phyloP scores from a whole-genome alignment of 2,888 invertebrate genomes.

The Pristionchus arcanus region DNA sequence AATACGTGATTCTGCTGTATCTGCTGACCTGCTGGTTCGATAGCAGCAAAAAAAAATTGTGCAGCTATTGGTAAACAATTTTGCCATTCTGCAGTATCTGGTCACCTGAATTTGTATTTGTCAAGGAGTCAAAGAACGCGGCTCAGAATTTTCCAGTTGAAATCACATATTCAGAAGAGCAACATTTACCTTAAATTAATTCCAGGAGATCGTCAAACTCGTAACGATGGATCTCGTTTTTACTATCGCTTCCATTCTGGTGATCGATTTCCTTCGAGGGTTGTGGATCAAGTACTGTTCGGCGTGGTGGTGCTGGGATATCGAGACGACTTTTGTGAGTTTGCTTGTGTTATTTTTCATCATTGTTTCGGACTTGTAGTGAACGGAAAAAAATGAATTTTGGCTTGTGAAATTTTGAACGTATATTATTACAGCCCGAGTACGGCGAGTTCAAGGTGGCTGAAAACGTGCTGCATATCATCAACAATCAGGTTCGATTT shows the following conservation, averaged over 20 bases:
- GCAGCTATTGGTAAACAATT: not conserved
- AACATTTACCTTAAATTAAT: not conserved
- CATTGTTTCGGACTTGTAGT: no score
- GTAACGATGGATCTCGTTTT: conserved; percentile 95
- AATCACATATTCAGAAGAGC: not conserved
- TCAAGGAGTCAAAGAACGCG: no score
- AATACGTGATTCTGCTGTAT: no score
- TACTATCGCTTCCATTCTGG: conserved; percentile 88
- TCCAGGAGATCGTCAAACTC: conserved; percentile 90
- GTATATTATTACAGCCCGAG: conserved; percentile 84
- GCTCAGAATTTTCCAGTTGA: not conserved
- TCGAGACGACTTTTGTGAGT: conserved; percentile 90
- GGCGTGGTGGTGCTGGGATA: conserved; percentile 96
- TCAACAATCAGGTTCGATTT: conserved; percentile 89
- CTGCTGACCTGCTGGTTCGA: no score
- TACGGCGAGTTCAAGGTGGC: conserved; percentile 99
- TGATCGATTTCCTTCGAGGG: conserved; percentile 93
- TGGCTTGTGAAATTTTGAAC: no score
- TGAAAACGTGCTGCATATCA: conserved; percentile 95
- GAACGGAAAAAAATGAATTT: no score
- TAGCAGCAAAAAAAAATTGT: not conserved
- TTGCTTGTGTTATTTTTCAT: not conserved
- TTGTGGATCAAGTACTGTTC: conserved; percentile 88
- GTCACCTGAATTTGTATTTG: no score
- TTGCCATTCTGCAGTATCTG: no score